Evolutionary conservation across 2,888 invertebrate genomes (phyloP), one percentile per base, ranked within the genome.

Genomic region (Pseudococcus viburni): DNA sequence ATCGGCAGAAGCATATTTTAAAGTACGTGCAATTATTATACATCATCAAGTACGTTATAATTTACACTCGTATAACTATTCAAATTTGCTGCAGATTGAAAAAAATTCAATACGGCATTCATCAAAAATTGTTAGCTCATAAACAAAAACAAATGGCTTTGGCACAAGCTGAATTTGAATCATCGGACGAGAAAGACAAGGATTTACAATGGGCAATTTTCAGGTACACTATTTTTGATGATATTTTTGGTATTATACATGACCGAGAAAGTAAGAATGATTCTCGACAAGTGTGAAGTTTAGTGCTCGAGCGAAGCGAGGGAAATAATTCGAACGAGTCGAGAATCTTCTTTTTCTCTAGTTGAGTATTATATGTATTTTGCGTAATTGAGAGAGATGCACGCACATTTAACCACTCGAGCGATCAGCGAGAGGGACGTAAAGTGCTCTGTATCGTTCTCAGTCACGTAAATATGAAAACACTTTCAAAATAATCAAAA

Each of bases 1-100:
- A 94, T 5, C 94, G 94, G 91, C 95, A 95, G 92, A 94, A 94
- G 90, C 93, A 94, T 89, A 91, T 94, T 0, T 93, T 94, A 15
- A 92, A 89, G 91, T 91, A 90, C 89, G 15, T n/a, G n/a, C 5
- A 15, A 55, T n/a, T 0, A 7, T 55, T n/a, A n/a, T n/a, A n/a
- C 55, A 91, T 94, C 0, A 93, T 94, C 15, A 92, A 89, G 90
- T 91, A 89, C 89, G 89, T 89, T 48, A 59, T 59, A 51, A 55
- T 59, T 51, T 17, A 33, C 15, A 26, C n/a, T 80, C 12, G 42
- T 42, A 9, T 42, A 42, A 42, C 9, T 42, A 33, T 39, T 59
- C n/a, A 42, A 46, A 64, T 86, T 68, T 68, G 2, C 2, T 42
- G 5, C 9, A 86, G 86, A n/a, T 68, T 86, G 22, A 86, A 86